Percentiles rank a stretch among this genome's conserved stretches.
Conservation (phyloP, 1,140 invertebrate genomes). For the Triops longicaudatus region DNA sequence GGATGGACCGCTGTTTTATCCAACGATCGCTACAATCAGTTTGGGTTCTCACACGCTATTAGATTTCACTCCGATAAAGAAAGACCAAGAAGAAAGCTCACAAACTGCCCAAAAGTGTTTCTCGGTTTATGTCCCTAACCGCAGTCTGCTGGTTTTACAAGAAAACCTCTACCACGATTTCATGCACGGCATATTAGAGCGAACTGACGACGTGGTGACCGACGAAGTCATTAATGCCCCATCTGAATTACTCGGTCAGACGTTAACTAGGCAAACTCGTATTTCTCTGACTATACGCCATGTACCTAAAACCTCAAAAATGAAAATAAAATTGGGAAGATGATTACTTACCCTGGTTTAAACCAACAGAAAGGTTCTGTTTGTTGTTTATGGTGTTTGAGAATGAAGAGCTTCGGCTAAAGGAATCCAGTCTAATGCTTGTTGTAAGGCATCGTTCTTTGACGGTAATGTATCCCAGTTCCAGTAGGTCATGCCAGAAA, state of each 20-base stretch:
- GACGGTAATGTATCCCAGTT: slow-evolving; percentile 66
- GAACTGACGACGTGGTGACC: slow-evolving; percentile 56
- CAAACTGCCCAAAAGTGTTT: slow-evolving; percentile 18
- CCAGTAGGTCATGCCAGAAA: slow-evolving; percentile 61
- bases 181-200: slow-evolving; percentile 82
- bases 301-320: slow-evolving; percentile 80
- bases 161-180: slow-evolving; percentile 74
- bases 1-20: slow-evolving; percentile 18
- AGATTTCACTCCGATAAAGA: neutral
- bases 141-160: slow-evolving; percentile 78
- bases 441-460: slow-evolving; percentile 54
- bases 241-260: slow-evolving; percentile 45
- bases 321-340: slow-evolving; percentile 53
- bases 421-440: slow-evolving; percentile 65
- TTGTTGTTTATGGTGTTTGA: neutral
- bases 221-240: slow-evolving; percentile 58
- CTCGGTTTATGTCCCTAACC: slow-evolving; percentile 53
- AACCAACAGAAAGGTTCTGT: neutral
- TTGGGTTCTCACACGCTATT: slow-evolving; percentile 20
- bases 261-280: slow-evolving; percentile 57
- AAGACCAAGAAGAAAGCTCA: slow-evolving; percentile 4
- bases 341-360: slow-evolving; percentile 23
- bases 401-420: slow-evolving; percentile 60
- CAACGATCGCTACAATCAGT: slow-evolving; percentile 13
- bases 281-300: slow-evolving; percentile 88